Conservation (phyloP, 2,888 invertebrate genomes). For the Tineola bisselliella region DNA sequence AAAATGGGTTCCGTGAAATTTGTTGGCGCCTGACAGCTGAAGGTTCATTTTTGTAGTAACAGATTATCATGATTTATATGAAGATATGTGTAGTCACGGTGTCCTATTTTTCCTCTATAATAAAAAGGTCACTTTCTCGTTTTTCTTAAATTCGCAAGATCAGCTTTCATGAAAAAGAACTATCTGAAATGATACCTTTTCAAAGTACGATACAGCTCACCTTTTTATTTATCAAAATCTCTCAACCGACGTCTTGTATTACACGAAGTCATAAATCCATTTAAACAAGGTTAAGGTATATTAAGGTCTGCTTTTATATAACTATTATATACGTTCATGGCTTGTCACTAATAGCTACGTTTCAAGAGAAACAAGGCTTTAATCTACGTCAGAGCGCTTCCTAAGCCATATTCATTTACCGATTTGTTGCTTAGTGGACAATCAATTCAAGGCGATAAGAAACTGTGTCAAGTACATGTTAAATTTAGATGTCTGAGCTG, state of each 20-base stretch:
- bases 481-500: background rate
- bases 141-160: background rate
- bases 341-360: background rate
- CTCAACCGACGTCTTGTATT: background rate
- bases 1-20: background rate
- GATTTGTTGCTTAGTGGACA: constrained; percentile 20
- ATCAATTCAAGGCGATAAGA: constrained; percentile 27
- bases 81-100: background rate
- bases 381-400: constrained; percentile 8
- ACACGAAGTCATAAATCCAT: background rate
- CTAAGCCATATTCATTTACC: background rate
- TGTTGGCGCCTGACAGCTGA: background rate
- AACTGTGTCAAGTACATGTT: constrained; percentile 34
- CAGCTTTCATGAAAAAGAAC: background rate
- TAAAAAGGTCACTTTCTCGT: background rate
- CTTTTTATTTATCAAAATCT: background rate
- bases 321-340: constrained; percentile 1
- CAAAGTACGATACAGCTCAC: background rate
- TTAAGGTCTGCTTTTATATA: constrained; percentile 5
- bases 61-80: constrained; percentile 7
- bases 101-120: background rate
- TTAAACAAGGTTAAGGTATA: constrained; percentile 5
- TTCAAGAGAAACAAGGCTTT: constrained; percentile 5
- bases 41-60: background rate
- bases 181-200: background rate